Evolutionary conservation across 2,888 invertebrate genomes (phyloP).

Genomic region (Orthosia gracilis): DNA sequence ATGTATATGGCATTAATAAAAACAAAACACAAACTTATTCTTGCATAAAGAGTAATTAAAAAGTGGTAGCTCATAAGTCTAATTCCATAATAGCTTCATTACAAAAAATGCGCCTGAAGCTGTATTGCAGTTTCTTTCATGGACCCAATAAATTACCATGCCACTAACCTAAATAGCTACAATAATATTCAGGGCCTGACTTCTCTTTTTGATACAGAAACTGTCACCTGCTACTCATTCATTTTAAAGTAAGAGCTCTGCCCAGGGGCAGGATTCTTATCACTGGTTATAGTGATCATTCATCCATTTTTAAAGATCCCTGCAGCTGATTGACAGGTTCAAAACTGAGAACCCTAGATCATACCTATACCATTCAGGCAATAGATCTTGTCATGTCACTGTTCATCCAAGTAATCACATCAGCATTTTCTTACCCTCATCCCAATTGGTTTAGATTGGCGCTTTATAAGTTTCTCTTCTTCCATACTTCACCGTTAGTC

Average conservation of each 20-base stretch:
- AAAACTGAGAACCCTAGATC: background rate
- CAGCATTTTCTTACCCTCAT: background rate
- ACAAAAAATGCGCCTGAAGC: background rate
- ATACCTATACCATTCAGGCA: background rate
- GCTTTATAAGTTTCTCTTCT: background rate
- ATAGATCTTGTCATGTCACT: background rate
- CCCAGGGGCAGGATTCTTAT: too few species aligned
- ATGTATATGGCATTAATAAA: background rate
- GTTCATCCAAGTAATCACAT: background rate
- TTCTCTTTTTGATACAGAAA: background rate
- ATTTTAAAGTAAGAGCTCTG: background rate
- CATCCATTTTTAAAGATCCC: background rate
- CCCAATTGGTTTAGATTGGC: background rate
- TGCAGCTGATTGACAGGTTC: background rate
- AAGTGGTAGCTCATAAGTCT: too few species aligned
- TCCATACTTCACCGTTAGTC: background rate
- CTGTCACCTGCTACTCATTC: background rate
- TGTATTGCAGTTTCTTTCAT: too few species aligned
- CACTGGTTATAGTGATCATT: too few species aligned
- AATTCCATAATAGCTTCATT: background rate
- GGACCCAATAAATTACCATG: constrained; percentile 6
- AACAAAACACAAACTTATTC: constrained; percentile 30
- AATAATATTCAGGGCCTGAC: background rate
- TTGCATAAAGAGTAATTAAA: background rate
- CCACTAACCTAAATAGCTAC: constrained; percentile 14